Percentiles rank a stretch among this genome's conserved stretches.
These are phyloP conservation scores for Streptopelia turtur DNA, from an alignment of 2,797 vertebrate species.

Conservation along the genomic window DNA sequence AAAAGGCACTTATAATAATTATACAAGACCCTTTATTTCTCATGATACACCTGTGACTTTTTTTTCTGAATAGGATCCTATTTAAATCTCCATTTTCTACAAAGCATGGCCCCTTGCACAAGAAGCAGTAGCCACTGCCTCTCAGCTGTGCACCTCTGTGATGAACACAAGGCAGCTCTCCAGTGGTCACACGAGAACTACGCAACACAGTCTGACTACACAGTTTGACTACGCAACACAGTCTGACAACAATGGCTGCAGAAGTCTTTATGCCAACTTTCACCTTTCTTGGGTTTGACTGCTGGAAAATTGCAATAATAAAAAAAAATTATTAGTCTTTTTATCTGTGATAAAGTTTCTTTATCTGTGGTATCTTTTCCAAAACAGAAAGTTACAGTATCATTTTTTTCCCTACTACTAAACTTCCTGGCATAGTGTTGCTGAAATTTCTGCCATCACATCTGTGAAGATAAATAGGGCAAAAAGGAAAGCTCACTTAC, in stretches of 20 bases:
- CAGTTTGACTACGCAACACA: neutral
- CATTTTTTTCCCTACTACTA: neutral
- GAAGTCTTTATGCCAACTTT: neutral
- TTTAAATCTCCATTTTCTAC: neutral
- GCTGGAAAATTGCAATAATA: neutral
- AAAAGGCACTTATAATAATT: neutral
- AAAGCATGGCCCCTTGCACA: neutral
- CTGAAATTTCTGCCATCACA: neutral
- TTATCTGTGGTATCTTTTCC: neutral
- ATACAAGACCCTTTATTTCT: neutral
- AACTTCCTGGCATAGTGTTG: neutral
- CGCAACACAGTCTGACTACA: neutral
- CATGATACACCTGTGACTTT: rapidly evolving
- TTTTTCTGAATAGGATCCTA: neutral
- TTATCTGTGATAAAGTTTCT: neutral
- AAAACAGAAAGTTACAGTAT: neutral
- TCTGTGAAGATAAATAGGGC: neutral
- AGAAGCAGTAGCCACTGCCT: neutral
- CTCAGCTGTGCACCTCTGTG: neutral
- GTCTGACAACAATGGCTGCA: neutral
- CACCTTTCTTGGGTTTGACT: neutral
- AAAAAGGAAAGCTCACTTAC: neutral
- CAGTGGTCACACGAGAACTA: neutral
- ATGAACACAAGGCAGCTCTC: neutral
- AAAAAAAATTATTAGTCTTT: neutral